Evolutionary conservation across 2,113 vertebrate genomes (phyloP).

Genomic region (Sylvia atricapilla): DNA sequence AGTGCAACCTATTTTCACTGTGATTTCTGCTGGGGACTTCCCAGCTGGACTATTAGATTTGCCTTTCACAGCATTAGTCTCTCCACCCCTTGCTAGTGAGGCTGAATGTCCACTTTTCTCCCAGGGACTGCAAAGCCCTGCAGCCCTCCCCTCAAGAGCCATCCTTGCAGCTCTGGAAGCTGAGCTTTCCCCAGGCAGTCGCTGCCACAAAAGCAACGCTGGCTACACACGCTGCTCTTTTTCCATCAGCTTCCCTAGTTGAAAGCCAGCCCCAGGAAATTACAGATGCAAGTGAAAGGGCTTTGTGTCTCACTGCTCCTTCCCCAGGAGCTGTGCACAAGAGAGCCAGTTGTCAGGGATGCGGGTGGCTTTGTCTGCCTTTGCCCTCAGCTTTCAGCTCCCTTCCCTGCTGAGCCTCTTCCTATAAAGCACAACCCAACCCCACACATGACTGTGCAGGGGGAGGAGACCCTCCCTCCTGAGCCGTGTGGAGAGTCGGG

Average conservation of each 20-base stretch:
- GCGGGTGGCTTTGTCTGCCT: background rate
- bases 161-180: background rate
- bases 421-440: background rate
- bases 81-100: background rate
- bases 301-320: background rate
- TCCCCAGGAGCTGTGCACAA: background rate
- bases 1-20: background rate
- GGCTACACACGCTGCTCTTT: background rate
- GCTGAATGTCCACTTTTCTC: background rate
- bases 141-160: background rate
- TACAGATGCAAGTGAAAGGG: background rate
- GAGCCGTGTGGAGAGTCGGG: background rate
- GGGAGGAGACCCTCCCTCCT: background rate
- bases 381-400: background rate
- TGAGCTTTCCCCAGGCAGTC: background rate
- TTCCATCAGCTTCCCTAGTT: background rate
- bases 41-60: background rate
- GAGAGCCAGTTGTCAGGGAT: background rate
- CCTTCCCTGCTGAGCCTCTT: background rate
- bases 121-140: background rate
- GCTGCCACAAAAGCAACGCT: background rate
- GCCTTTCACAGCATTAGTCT: background rate
- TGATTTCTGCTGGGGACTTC: background rate
- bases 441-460: background rate
- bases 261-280: background rate